Evolutionary conservation across 2,113 vertebrate species (phyloP), one percentile per base, ranked within the genome.

Genomic region (Saguinus midas): DNA sequence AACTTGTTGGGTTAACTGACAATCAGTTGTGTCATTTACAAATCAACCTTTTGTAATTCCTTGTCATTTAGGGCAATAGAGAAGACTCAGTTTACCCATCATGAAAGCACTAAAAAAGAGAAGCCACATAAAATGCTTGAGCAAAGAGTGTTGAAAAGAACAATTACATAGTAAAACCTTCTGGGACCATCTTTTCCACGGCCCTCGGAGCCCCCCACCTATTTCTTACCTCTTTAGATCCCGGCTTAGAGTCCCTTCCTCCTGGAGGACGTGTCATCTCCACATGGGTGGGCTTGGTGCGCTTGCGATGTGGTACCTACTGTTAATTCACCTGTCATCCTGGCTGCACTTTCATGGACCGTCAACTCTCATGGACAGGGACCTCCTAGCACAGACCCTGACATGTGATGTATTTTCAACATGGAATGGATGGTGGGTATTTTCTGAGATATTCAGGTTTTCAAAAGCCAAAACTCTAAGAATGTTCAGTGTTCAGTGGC

Each of bases 111-210:
- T 64, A 12, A 84, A 48, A 94, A 57, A 58, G 27, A 81, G 81
- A 66, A 91, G n/a, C 64, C 72, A 76, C 16, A 43, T 70, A 68
- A 87, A 87, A 85, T 43, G 11, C 40, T 90, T 83, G 43, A 91
- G 16, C 37, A n/a, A 57, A 79, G 76, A 73, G 32, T 68, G 68
- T 29, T 78, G 81, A 45, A 66, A 76, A 78, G 57, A 76, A 20
- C 50, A 50, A 40, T n/a, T 75, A 18, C 43, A 40, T 35, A 76
- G 6, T 37, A 29, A 73, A 64, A 3, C 3, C 21, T 50, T n/a
- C 58, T 6, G 21, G n/a, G 4, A 23, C n/a, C 16, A 16, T 58
- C 45, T 79, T 76, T 55, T 57, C 50, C n/a, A 5, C 8, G 10
- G 25, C 9, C 8, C 4, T 5, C 55, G 12, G 35, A 43, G 17